These are phyloP conservation scores for Ceratosolen fusciceps DNA, from an alignment of 1,140 invertebrate species.

Conservation along the genomic window DNA sequence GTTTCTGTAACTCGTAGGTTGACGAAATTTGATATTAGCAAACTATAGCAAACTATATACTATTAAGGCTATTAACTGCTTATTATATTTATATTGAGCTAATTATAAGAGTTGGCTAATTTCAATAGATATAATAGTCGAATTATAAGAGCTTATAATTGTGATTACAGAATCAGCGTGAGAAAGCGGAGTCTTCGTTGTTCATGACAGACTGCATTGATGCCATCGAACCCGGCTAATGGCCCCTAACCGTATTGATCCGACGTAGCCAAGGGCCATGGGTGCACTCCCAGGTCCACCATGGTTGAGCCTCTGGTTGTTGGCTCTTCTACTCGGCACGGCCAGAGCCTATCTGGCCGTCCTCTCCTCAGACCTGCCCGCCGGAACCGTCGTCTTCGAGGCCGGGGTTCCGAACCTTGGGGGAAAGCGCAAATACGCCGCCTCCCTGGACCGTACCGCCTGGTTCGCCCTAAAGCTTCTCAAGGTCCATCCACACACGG, in stretches of 20 bases:
- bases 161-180: not conserved
- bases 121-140: no score
- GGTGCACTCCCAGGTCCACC: not conserved
- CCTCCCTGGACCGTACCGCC: conserved; percentile 83
- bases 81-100: no score
- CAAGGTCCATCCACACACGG: conserved; percentile 80
- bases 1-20: no score
- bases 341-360: conserved; percentile 77
- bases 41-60: no score
- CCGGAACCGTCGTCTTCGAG: conserved; percentile 83
- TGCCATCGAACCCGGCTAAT: not conserved
- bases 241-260: not conserved
- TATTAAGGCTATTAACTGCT: no score
- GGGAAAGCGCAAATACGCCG: conserved; percentile 80
- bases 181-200: not conserved
- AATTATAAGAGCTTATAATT: no score
- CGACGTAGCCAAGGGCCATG: not conserved
- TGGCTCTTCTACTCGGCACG: conserved; percentile 53
- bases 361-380: conserved; percentile 77
- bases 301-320: conserved; percentile 20
- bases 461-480: conserved; percentile 85
- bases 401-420: conserved; percentile 84
- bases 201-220: not conserved
- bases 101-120: no score
- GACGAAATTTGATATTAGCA: no score